Evolutionary conservation across 2,113 vertebrate genomes (phyloP).

Genomic region (Amphiprion percula): DNA sequence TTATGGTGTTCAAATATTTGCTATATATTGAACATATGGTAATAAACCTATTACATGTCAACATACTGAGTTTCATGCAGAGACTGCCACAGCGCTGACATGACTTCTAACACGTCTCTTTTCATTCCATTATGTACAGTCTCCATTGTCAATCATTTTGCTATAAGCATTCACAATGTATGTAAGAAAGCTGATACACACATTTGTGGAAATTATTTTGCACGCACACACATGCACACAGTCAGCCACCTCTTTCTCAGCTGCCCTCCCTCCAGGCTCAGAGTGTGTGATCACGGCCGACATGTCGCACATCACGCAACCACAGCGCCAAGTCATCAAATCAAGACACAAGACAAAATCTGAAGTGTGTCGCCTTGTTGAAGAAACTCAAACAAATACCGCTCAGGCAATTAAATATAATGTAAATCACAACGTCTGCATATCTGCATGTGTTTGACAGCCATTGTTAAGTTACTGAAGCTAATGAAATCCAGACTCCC

Average conservation of each 20-base stretch:
- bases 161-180: not conserved
- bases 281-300: slow-evolving; percentile 19
- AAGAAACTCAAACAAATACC: slow-evolving; percentile 45
- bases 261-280: slow-evolving; percentile 20
- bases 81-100: not conserved
- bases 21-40: not conserved
- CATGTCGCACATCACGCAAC: slow-evolving; percentile 13
- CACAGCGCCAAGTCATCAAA: slow-evolving; percentile 1
- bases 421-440: not conserved
- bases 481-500: slow-evolving; percentile 39
- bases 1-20: slow-evolving; percentile 21
- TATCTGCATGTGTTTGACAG: slow-evolving; percentile 27
- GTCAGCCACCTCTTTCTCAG: slow-evolving; percentile 36
- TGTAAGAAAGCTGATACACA: not conserved
- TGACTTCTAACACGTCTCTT: not conserved
- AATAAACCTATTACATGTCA: not conserved
- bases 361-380: slow-evolving; percentile 7
- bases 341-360: slow-evolving; percentile 3
- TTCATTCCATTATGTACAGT: not conserved
- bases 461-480: slow-evolving; percentile 3
- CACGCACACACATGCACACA: not conserved
- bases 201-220: not conserved
- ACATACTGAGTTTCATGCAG: not conserved
- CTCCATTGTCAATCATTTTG: not conserved
- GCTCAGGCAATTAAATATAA: slow-evolving; percentile 1